Evolutionary conservation across 2,888 invertebrate genomes (phyloP), one percentile per base, ranked within the genome.

Genomic region (Tetragonisca angustula): DNA sequence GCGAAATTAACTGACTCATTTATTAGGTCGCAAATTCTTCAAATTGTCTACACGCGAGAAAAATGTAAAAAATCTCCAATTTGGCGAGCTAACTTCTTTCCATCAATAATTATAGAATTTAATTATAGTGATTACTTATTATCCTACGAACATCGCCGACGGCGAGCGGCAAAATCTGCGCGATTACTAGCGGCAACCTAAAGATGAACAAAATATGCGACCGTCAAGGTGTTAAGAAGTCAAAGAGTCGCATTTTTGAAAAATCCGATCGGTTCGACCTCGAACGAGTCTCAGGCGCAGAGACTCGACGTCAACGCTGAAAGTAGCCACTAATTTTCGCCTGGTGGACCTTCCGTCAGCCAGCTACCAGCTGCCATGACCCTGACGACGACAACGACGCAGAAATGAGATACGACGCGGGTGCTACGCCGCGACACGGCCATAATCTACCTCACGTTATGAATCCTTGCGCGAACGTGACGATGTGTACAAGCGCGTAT

Each of bases 371-470:
- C 43, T 43, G 43, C 43, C 43, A 43, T 11, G 43, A 11, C 43
- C 43, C 43, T 56, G 72, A 65, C 70, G 76, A 70, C 75, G 76
- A 70, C 76, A 79, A 86, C 88, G 90, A 88, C 89, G 90, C 89
- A 70, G 77, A 83, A 79, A 92, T 91, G 92, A 92, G 90, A 92
- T 91, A 91, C 89, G 92, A 90, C 89, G 83, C 72, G 88, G 84
- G 88, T 87, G 83, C 85, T 88, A 88, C 89, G 87, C 88, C 85
- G 54, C 70, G 36, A 17, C 74, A 82, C 82, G 87, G 87, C 86
- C 91, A 87, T 92, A 92, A 92, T 81, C 83, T 92, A 88, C 83
- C 82, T 78, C 87, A 90, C 88, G 83, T 92, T 92, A 92, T 92
- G 92, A 88, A 89, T 91, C 85, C 84, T 59, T 75, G 76, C 49